phyloP scores from a whole-genome alignment of 2,888 invertebrate species.

The Alcis repandata region DNA sequence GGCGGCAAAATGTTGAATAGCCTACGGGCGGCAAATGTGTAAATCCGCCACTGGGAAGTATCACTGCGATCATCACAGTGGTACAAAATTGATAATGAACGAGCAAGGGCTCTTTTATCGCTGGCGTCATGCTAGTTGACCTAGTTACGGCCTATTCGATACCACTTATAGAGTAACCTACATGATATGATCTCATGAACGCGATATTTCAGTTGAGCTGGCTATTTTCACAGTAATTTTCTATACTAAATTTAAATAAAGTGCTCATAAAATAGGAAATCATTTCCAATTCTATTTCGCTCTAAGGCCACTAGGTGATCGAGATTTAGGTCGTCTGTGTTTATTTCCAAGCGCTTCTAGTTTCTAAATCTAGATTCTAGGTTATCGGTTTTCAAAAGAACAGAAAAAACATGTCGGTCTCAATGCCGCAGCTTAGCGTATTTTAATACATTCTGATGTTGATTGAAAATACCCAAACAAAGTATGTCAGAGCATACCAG shows the following conservation, averaged over 20 bases:
- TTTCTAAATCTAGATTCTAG: conserved; percentile 24
- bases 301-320: conserved; percentile 53
- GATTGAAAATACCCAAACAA: background rate
- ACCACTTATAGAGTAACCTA: conserved; percentile 72
- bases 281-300: conserved; percentile 58
- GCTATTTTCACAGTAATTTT: conserved; percentile 59
- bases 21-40: too few relatives aligned
- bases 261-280: conserved; percentile 56
- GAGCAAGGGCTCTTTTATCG: conserved; percentile 78
- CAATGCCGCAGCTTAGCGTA: conserved; percentile 8
- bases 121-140: conserved; percentile 82
- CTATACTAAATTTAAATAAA: conserved; percentile 56
- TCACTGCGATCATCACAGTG: conserved; percentile 33
- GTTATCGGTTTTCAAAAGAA: conserved; percentile 14
- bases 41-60: too few relatives aligned
- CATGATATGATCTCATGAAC: conserved; percentile 68
- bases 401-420: conserved; percentile 13
- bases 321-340: conserved; percentile 54
- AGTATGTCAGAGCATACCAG: conserved; percentile 21
- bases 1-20: too few relatives aligned
- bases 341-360: conserved; percentile 37
- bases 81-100: conserved; percentile 78
- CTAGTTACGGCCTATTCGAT: conserved; percentile 79
- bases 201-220: conserved; percentile 61
- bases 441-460: background rate